phyloP scores from a whole-genome alignment of 2,888 invertebrate species.

The Julus scandinavius region DNA sequence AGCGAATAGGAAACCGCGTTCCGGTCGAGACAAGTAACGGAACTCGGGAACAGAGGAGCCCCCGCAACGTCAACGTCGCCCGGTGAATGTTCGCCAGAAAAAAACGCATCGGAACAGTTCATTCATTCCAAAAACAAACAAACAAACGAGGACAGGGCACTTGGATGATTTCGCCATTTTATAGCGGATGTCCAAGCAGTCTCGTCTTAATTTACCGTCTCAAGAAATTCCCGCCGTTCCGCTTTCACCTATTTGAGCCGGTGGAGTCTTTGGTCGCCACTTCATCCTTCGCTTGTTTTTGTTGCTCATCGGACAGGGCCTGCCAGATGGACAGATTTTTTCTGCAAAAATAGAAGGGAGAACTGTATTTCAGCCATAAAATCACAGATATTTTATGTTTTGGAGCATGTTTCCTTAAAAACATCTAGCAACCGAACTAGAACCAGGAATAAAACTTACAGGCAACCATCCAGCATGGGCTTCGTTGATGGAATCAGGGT shows the following conservation, averaged over 20 bases:
- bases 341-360: neutral
- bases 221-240: neutral
- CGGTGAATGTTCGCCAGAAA: neutral
- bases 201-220: neutral
- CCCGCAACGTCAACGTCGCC: neutral
- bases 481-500: constrained; percentile 77
- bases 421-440: no score
- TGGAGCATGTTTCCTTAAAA: no score
- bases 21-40: neutral
- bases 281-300: neutral
- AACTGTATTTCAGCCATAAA: neutral
- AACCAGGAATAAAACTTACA: constrained; percentile 62
- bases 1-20: neutral
- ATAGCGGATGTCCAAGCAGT: constrained; percentile 19
- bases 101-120: neutral
- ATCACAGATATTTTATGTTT: no score
- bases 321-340: constrained; percentile 13
- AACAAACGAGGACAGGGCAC: neutral
- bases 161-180: constrained; percentile 22
- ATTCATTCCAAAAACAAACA: neutral
- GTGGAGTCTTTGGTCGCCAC: neutral
- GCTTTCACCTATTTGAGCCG: neutral
- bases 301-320: constrained; percentile 25
- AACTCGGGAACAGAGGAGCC: neutral
- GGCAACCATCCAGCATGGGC: constrained; percentile 76